A percentile compares a stretch with the other conserved stretches of the same genome.
Conservation (phyloP, 2,888 invertebrate species). For the Lasiommata megera region DNA sequence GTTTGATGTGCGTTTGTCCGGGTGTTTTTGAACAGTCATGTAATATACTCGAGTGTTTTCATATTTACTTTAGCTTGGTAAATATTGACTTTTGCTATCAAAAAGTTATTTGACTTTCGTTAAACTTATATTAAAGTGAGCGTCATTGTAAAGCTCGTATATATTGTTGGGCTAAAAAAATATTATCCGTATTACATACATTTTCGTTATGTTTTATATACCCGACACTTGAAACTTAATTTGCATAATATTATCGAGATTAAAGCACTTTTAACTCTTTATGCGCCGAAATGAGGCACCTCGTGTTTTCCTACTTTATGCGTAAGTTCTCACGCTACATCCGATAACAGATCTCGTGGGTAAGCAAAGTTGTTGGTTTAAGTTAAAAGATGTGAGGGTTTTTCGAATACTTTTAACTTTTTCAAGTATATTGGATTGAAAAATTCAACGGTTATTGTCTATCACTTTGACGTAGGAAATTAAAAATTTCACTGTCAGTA, state of each 20-base stretch:
- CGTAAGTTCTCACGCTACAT: conserved; percentile 70
- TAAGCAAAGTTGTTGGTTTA: background rate
- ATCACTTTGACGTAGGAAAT: too few relatives aligned
- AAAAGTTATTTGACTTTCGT: background rate
- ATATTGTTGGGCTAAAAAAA: too few relatives aligned
- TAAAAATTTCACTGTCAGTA: too few relatives aligned
- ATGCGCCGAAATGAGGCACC: conserved; percentile 46
- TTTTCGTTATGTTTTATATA: background rate
- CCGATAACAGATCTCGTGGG: conserved; percentile 28
- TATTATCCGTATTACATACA: too few relatives aligned
- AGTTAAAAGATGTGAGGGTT: background rate
- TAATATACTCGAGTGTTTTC: conserved; percentile 54
- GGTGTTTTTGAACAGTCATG: conserved; percentile 53
- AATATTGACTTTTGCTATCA: conserved; percentile 22
- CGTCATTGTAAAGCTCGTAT: too few relatives aligned
- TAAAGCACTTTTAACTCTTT: background rate
- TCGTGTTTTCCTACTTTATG: conserved; percentile 50
- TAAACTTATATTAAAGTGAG: too few relatives aligned
- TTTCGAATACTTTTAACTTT: background rate
- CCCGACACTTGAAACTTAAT: background rate
- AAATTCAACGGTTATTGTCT: too few relatives aligned
- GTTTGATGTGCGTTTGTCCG: conserved; percentile 59
- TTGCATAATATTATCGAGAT: background rate
- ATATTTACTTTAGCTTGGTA: conserved; percentile 52
- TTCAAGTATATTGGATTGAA: too few relatives aligned